Evolutionary conservation across 2,888 invertebrate genomes (phyloP).

Genomic region (Piscicola geometra): DNA sequence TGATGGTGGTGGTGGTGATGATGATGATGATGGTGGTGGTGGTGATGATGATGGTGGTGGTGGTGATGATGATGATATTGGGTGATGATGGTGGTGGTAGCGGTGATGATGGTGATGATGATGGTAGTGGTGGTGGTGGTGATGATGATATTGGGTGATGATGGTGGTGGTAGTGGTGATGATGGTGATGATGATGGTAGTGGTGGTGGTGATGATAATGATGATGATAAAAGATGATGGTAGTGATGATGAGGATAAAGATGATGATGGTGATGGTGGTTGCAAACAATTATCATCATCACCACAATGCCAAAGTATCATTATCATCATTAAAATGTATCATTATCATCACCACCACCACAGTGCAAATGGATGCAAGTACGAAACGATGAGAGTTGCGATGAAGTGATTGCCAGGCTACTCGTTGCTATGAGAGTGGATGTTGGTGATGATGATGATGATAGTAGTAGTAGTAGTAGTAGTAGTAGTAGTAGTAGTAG

Average conservation of each 20-base stretch:
- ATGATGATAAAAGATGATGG: too few species aligned
- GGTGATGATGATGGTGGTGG: background rate
- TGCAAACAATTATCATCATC: background rate
- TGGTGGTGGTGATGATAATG: too few species aligned
- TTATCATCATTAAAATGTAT: background rate
- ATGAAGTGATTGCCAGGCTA: constrained; percentile 1
- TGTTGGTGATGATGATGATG: background rate
- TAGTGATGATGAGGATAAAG: too few species aligned
- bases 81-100: too few species aligned
- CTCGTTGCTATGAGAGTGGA: constrained; percentile 22
- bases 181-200: too few species aligned
- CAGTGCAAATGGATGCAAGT: constrained; percentile 32
- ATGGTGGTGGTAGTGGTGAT: too few species aligned
- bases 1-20: background rate
- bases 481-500: background rate
- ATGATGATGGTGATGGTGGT: too few species aligned
- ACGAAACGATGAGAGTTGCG: constrained; percentile 21
- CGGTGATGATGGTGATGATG: too few species aligned
- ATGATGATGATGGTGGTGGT: background rate
- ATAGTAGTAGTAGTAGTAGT: background rate
- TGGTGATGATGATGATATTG: too few species aligned
- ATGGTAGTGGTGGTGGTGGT: too few species aligned
- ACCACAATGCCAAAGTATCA: background rate
- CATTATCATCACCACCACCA: background rate
- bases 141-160: too few species aligned